phyloP scores from a whole-genome alignment of 1,140 invertebrate genomes.

The Trissolcus basalis region DNA sequence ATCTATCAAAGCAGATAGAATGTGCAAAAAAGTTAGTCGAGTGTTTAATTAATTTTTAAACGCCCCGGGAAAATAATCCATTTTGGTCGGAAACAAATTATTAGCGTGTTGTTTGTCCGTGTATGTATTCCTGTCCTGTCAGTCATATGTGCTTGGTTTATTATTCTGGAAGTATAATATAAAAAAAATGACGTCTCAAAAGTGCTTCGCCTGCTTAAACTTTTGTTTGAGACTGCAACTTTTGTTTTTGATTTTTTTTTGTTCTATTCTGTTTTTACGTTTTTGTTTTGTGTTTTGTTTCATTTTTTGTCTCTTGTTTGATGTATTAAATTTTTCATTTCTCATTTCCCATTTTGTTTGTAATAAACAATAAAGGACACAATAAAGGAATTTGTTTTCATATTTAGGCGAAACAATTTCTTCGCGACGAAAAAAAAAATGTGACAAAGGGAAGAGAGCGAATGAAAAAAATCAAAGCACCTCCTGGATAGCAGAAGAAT shows the following conservation, averaged over 20 bases:
- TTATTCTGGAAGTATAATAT: no score
- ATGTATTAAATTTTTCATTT: no score
- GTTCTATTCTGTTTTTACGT: no score
- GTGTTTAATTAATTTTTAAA: constrained; percentile 2
- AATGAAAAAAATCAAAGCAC: constrained; percentile 5
- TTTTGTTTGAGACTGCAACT: not conserved
- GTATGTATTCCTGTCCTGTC: no score
- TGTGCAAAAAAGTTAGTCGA: constrained; percentile 24
- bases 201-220: not conserved
- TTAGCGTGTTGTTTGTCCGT: no score
- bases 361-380: no score
- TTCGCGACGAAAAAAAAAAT: not conserved
- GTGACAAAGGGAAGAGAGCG: not conserved
- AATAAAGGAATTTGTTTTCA: no score
- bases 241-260: not conserved
- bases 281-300: not conserved
- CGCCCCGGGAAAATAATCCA: not conserved
- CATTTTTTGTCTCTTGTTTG: no score
- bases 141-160: no score
- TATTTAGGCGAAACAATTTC: not conserved
- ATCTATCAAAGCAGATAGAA: constrained; percentile 31
- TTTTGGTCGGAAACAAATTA: no score
- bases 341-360: no score
- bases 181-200: no score
- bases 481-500: not conserved